Evolutionary conservation across 2,888 invertebrate genomes (phyloP), one percentile per base, ranked within the genome.

Genomic region (Sphaerophoria taeniata): DNA sequence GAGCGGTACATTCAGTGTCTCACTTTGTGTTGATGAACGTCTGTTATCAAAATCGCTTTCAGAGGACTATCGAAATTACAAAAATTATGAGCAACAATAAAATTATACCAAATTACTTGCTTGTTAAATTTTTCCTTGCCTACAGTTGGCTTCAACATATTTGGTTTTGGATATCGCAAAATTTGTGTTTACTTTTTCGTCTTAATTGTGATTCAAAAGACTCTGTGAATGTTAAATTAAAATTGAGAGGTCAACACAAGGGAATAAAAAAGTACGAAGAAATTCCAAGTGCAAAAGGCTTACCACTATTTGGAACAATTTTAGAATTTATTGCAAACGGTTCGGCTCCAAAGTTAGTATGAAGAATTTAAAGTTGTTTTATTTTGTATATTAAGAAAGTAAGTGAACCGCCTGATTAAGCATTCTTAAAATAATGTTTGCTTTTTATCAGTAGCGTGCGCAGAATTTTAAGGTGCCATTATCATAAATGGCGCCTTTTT

Each of bases 311-410:
- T 81, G 94, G 94, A 1, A 94, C 94, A n/a, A 92, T 93, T 87
- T 89, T 94, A 78, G 93, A 94, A 87, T 91, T 94, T 63, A 89
- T 95, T 39, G 91, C 92, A 24, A 93, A 94, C 9, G 95, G 95
- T 3, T 94, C 94, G 4, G 93, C 94, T 2, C 92, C 93, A 49
- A 93, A 93, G 92, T 92, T 88, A 90, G 90, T 90, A 1, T 24
- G 36, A 34, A 63, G 6, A 45, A n/a, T 33, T 63, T 11, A 12
- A 51, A 61, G 24, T 45, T 14, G 7, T 47, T 36, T 55, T 43
- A 61, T 31, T 6, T 11, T 80, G 12, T 36, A 11, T 74, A 74
- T 65, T 61, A 47, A 49, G 55, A 43, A 43, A 65, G 51, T 51
- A 16, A 58, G 45, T 75, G 49, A 24, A 24, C 24, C 24, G 2